Percentiles rank a stretch among this genome's conserved stretches.
phyloP scores from a whole-genome alignment of 2,888 invertebrate genomes.

The Cephonodes hylas region DNA sequence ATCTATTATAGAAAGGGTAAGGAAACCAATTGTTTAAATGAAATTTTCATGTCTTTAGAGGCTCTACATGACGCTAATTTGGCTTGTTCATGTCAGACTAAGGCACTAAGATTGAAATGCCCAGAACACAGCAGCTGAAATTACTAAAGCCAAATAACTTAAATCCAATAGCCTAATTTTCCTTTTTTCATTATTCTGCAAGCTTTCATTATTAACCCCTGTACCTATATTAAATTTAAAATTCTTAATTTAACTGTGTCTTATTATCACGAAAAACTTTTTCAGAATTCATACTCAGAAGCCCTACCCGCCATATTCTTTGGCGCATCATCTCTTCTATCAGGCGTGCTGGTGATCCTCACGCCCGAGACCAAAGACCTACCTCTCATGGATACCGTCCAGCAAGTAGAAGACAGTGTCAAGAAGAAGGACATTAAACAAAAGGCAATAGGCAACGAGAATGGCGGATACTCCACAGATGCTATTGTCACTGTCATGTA shows the following conservation, averaged over 20 bases:
- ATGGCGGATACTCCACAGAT: not conserved
- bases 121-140: too few species aligned
- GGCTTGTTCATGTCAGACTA: too few species aligned
- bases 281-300: slow-evolving; percentile 62
- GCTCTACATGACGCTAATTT: too few species aligned
- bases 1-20: too few species aligned
- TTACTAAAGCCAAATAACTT: too few species aligned
- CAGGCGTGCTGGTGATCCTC: slow-evolving; percentile 48
- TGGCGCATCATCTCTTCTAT: slow-evolving; percentile 51
- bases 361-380: slow-evolving; percentile 64
- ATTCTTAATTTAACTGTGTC: not conserved
- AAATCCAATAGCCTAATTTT: too few species aligned
- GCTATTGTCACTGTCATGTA: not conserved
- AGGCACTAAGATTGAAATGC: too few species aligned
- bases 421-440: slow-evolving; percentile 20
- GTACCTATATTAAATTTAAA: too few species aligned
- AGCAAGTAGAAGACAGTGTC: slow-evolving; percentile 48
- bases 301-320: slow-evolving; percentile 66
- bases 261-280: slow-evolving; percentile 16
- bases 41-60: too few species aligned
- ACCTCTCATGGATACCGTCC: slow-evolving; percentile 63
- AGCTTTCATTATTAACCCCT: too few species aligned
- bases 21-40: too few species aligned
- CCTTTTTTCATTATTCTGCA: too few species aligned
- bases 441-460: not conserved